Evolutionary conservation across 2,888 invertebrate species (phyloP), one percentile per base, ranked within the genome.

Genomic region (Ganaspis brasiliensis): DNA sequence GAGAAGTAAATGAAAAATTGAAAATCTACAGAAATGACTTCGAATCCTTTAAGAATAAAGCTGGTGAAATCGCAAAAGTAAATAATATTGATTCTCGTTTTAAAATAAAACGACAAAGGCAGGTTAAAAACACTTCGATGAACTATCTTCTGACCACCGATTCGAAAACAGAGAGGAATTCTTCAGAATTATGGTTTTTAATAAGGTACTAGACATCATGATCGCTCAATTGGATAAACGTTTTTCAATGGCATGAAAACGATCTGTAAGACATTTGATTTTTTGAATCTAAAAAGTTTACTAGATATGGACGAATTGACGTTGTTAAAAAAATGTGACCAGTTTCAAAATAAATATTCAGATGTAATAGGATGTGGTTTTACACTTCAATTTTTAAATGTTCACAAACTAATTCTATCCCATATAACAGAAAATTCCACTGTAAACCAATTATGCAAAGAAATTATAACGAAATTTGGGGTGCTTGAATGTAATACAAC

Each of bases 261-360:
- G 81, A 79, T 85, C 73, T 79, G 82, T 84, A 72, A 84, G 72
- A 82, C 79, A 81, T 86, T 86, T 77, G 74, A 82, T 79, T 86
- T 85, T 82, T 80, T 83, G 80, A 84, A 75, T 76, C 81, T 83
- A 86, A 84, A 75, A 85, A 80, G 76, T 83, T 85, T 85, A 82
- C 72, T 84, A 16, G 12, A 37, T 40, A 45, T 70, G 56, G 71
- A 78, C 73, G 59, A 78, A 78, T 24, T 67, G 61, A 75, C 70
- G 75, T 52, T 73, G 75, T 61, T 78, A 12, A 45, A 81, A 81
- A 84, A 83, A 76, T 84, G 82, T 84, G 83, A 84, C 73, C 74
- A 85, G 75, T 85, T 85, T 76, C 82, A 84, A 77, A 83, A 56
- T 45, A 86, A 85, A 84, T 85, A 83, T 82, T 83, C 77, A 6